Evolutionary conservation across 2,888 invertebrate genomes (phyloP), one percentile per base, ranked within the genome.

Genomic region (Morpho deidamia): DNA sequence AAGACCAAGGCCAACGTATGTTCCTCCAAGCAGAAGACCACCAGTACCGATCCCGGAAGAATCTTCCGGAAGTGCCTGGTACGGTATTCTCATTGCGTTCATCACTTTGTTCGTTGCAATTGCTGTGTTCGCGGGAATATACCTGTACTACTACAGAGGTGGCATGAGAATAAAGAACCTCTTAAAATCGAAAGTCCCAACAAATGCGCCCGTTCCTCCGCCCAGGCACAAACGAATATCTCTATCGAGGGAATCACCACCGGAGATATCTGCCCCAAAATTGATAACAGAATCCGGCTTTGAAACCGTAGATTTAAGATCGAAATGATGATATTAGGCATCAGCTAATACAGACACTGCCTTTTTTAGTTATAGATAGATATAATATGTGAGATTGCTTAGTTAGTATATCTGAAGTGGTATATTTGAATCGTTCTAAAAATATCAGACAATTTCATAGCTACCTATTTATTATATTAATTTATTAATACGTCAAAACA

Each of bases 81-180:
- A 92, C 70, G 89, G 91, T 46, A 69, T 92, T 63, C 67, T 94
- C 65, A 91, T 94, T 64, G 91, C 92, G n/a, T 78, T 93, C 59
- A 80, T 94, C 68, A 91, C 94, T 65, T 85, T 95, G 70, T 90
- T 94, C 79, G 86, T 93, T 70, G 92, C 93, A 44, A 76, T 93
- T 69, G 91, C 92, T 57, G 81, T 91, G 64, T 87, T 95, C 71
- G 92, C 92, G 60, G 91, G 92, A 57, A 87, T 95, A 67, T 95
- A 95, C 80, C 84, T 94, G 69, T 94, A 95, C 79, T 95, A 94
- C 74, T 95, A 95, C 87, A 93, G 94, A 79, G 92, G 94, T 69
- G 93, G 93, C 68, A 91, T 91, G 72, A 91, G 91, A 63, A 91
- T 95, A 64, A 94, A 94, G 80, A 90, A 83, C 61, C 88, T 94